phyloP scores from a whole-genome alignment of 2,113 vertebrate genomes.

The Urocolius indicus region DNA sequence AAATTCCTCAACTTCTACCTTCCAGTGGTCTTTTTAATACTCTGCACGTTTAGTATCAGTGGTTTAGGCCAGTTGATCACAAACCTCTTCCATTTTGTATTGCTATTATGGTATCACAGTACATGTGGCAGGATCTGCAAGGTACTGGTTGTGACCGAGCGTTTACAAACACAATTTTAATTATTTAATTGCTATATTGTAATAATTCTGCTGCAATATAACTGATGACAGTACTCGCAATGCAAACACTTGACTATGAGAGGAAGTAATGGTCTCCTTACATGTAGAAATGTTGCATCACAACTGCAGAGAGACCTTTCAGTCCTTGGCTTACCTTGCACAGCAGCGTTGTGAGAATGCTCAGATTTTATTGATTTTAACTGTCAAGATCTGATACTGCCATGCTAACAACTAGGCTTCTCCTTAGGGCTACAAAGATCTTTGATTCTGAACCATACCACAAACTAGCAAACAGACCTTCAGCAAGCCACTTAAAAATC shows the following conservation, averaged over 20 bases:
- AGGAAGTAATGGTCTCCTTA: background rate
- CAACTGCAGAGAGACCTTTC: background rate
- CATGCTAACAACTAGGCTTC: background rate
- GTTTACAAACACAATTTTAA: background rate
- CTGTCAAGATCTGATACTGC: background rate
- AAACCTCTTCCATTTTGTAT: background rate
- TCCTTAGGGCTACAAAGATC: background rate
- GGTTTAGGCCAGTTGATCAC: background rate
- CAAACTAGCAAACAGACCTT: background rate
- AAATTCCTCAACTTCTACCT: background rate
- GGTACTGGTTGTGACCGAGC: background rate
- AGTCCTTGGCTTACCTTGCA: background rate
- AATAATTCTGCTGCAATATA: background rate
- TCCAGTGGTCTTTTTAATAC: background rate
- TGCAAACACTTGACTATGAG: background rate
- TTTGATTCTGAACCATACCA: background rate
- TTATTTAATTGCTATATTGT: background rate
- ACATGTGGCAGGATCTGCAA: background rate
- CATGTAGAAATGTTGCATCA: background rate
- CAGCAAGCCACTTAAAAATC: background rate
- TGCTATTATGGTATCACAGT: background rate
- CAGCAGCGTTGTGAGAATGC: background rate
- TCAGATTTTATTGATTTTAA: background rate
- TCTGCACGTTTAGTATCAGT: background rate
- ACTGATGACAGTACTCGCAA: background rate